These are phyloP conservation scores for Latrodectus elegans DNA, from an alignment of 2,888 invertebrate genomes.

Conservation along the genomic window DNA sequence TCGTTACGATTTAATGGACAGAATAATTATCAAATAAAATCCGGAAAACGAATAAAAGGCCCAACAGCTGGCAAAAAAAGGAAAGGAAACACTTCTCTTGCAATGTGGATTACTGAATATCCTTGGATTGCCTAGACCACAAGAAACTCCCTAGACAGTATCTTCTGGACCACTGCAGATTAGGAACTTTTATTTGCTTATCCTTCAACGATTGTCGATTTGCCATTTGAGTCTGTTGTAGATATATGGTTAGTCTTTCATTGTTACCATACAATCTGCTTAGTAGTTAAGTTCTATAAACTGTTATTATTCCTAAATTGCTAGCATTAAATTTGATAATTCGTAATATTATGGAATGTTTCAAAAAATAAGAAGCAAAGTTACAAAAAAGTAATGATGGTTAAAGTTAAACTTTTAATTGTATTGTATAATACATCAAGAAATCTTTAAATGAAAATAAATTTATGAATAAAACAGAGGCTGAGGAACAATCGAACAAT, in stretches of 20 bases:
- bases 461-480: too few species aligned
- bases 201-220: neutral
- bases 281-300: too few species aligned
- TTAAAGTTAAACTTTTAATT: too few species aligned
- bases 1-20: neutral
- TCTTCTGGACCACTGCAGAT: slow-evolving; percentile 4
- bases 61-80: neutral
- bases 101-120: slow-evolving; percentile 48
- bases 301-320: too few species aligned
- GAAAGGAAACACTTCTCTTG: slow-evolving; percentile 35
- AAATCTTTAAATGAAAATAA: too few species aligned
- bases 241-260: neutral
- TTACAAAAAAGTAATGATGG: too few species aligned
- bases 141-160: slow-evolving; percentile 11
- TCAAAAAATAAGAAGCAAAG: too few species aligned
- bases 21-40: neutral
- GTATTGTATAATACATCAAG: too few species aligned
- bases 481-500: too few species aligned
- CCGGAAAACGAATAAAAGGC: too few species aligned
- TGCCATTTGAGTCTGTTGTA: neutral
- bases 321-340: too few species aligned
- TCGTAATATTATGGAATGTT: too few species aligned
- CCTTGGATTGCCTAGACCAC: slow-evolving; percentile 25
- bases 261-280: neutral
- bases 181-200: slow-evolving; percentile 27